phyloP scores from a whole-genome alignment of 2,797 vertebrate species.

The Leontopithecus rosalia region DNA sequence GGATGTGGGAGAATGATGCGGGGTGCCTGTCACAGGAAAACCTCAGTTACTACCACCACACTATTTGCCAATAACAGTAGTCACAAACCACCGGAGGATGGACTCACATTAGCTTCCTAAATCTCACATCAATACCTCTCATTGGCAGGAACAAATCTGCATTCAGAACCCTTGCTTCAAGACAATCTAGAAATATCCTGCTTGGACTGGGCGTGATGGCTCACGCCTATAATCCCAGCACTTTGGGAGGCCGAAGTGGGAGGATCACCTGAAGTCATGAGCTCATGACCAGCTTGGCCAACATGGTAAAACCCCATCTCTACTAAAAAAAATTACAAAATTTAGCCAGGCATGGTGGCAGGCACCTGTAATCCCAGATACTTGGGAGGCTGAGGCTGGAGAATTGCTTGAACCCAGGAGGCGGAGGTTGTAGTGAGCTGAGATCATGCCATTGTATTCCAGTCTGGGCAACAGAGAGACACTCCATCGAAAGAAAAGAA shows the following conservation, averaged over 20 bases:
- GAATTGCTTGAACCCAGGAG: not conserved
- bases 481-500: not conserved
- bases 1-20: rapidly evolving
- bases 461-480: not conserved
- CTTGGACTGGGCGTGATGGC: rapidly evolving
- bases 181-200: not conserved
- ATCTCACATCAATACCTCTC: not conserved
- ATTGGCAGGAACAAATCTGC: rapidly evolving
- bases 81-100: not conserved
- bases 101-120: not conserved
- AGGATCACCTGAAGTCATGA: not conserved
- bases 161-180: not conserved
- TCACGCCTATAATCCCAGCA: not conserved
- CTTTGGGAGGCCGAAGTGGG: not conserved
- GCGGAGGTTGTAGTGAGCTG: rapidly evolving
- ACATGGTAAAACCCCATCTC: not conserved
- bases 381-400: not conserved
- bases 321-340: not conserved
- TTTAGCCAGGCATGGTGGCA: not conserved
- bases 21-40: not conserved
- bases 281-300: not conserved
- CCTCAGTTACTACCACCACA: not conserved
- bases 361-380: not conserved
- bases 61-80: not conserved
- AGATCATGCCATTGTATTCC: not conserved